Evolutionary conservation across 2,888 invertebrate genomes (phyloP), one percentile per base, ranked within the genome.

Genomic region (Hoplodrina ambigua): DNA sequence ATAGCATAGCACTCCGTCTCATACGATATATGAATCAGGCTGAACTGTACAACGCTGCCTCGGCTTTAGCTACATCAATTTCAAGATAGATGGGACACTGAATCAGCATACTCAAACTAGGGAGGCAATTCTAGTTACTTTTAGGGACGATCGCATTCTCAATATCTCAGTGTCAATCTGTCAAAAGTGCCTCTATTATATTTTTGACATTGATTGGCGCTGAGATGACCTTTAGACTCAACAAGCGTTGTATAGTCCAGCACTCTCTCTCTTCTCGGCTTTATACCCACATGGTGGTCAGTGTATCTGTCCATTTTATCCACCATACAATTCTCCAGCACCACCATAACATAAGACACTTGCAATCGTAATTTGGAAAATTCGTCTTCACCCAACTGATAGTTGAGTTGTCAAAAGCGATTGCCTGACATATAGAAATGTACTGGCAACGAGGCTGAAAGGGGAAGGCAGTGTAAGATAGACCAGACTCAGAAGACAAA

Each of bases 1-100:
- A 74, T 75, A 30, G 66, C 41, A 74, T 60, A 64, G 59, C 65
- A 72, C 20, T 69, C 11, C n/a, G 33, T 30, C 19, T 44, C n/a
- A 19, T 33, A 11, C 2, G 17, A 17, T 13, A 30, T 44, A 17
- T 5, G 33, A 19, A 4, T 44, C 17, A 8, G 30, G 25, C 2
- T 11, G 17, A 57, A 69, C 25, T 52, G 15, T 53, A 69, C 19
- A 44, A 50, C 10, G 10, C 41, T 4, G 1, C 20, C 0, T 2
- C 8, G 66, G 15, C 17, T 19, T 54, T 11, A 15, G 30, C 1
- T 10, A 30, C 4, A 33, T 20, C 13, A 4, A 11, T 37, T 20
- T 5, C 15, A 44, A 41, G 7, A 10, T 13, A 17, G 10, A 20
- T 13, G 5, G 33, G 33, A 25, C 25, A 25, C 25, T 25, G 2